phyloP scores from a whole-genome alignment of 2,113 vertebrate genomes.

The Zosterops hypoxanthus region DNA sequence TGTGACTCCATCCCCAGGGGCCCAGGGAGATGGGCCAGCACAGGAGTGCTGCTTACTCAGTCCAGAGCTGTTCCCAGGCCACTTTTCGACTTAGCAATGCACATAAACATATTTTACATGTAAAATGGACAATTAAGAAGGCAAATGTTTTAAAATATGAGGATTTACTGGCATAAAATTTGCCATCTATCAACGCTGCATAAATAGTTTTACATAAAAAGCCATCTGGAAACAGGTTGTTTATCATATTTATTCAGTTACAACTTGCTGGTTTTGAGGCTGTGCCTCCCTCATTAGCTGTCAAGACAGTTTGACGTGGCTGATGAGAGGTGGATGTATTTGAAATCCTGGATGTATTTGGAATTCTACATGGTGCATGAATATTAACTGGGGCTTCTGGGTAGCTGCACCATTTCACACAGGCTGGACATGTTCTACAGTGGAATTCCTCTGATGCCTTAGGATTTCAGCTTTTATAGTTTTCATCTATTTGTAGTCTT shows the following conservation, averaged over 20 bases:
- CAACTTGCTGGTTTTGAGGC: slow-evolving; percentile 67
- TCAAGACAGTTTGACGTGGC: slow-evolving; percentile 39
- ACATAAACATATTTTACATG: slow-evolving; percentile 76
- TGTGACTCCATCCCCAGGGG: neutral
- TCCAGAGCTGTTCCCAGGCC: slow-evolving; percentile 25
- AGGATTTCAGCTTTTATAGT: neutral
- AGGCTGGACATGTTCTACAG: neutral
- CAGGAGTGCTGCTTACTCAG: neutral
- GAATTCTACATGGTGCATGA: neutral
- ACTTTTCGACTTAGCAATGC: slow-evolving; percentile 49
- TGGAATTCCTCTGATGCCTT: neutral
- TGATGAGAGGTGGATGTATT: slow-evolving; percentile 29
- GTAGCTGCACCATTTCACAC: slow-evolving; percentile 1
- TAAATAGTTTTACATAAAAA: slow-evolving; percentile 70
- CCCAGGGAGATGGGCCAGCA: neutral
- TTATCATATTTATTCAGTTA: slow-evolving; percentile 79
- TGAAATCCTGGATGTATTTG: slow-evolving; percentile 3
- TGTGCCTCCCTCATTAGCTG: slow-evolving; percentile 66
- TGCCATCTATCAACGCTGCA: slow-evolving; percentile 67
- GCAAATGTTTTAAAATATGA: slow-evolving; percentile 80
- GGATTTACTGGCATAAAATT: slow-evolving; percentile 77
- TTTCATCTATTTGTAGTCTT: neutral
- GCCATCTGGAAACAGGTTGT: slow-evolving; percentile 80
- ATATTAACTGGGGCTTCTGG: slow-evolving; percentile 45
- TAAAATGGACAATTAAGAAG: slow-evolving; percentile 79